Conservation (phyloP, 2,888 invertebrate species). For the Acanthosepion esculentum region DNA sequence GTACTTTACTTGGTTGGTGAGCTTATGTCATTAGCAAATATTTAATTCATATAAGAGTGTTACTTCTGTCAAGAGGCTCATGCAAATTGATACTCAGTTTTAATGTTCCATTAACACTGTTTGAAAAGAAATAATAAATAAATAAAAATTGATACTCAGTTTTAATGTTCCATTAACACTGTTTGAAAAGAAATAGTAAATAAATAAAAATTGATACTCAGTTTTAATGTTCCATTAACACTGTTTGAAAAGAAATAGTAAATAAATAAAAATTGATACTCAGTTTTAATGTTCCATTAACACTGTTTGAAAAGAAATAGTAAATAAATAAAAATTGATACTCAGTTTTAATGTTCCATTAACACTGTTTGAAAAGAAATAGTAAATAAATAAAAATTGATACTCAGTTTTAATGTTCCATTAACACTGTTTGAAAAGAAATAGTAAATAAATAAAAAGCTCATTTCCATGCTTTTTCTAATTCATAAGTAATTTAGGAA, state of each 20-base stretch:
- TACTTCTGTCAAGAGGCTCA: not conserved
- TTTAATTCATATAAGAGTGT: not conserved
- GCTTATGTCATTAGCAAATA: not conserved
- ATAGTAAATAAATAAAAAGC: not conserved
- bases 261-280: not conserved
- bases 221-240: not conserved
- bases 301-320: not conserved
- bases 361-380: not conserved
- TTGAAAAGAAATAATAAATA: not conserved
- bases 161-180: not conserved
- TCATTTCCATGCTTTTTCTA: not conserved
- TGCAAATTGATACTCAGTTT: constrained; percentile 2
- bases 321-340: not conserved
- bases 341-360: not conserved
- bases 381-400: not conserved
- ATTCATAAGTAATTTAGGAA: not conserved
- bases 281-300: not conserved
- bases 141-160: too few species aligned
- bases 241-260: not conserved
- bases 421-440: not conserved
- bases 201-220: not conserved
- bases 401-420: constrained; percentile 4
- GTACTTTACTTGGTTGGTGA: not conserved
- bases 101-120: not conserved
- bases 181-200: not conserved